phyloP scores from a whole-genome alignment of 2,888 invertebrate genomes.

The Amblyteles armatorius region DNA sequence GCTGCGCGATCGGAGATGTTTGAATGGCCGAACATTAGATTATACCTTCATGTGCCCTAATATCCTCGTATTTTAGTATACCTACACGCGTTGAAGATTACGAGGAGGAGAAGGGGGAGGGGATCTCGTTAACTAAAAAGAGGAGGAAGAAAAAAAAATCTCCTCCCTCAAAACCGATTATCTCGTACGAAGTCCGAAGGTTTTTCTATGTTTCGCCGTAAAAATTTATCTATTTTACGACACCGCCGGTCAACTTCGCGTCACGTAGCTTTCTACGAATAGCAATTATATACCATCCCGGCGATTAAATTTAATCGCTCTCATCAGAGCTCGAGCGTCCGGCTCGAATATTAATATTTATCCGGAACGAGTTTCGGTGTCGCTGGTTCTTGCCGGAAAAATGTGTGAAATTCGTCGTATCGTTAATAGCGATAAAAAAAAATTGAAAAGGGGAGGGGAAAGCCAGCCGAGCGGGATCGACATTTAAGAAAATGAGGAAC shows the following conservation, averaged over 20 bases:
- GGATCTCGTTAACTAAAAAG: conserved; percentile 40
- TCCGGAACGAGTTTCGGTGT: background rate
- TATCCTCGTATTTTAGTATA: conserved; percentile 38
- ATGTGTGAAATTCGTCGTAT: conserved; percentile 9
- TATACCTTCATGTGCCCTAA: conserved; percentile 27
- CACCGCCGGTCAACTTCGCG: background rate
- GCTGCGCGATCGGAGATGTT: conserved; percentile 44
- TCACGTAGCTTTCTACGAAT: conserved; percentile 57
- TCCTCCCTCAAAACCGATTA: conserved; percentile 40
- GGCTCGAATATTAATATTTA: conserved; percentile 14
- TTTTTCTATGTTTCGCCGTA: conserved; percentile 56
- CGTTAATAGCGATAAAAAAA: background rate
- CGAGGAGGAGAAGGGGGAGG: conserved; percentile 28
- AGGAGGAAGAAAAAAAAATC: conserved; percentile 13
- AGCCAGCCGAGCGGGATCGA: background rate
- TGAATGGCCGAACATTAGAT: conserved; percentile 47
- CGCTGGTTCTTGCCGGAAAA: background rate
- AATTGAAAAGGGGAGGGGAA: background rate
- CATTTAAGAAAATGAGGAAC: conserved; percentile 9
- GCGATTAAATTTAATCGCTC: conserved; percentile 62
- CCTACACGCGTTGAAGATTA: conserved; percentile 29
- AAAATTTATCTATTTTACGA: conserved; percentile 64
- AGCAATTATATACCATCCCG: conserved; percentile 52
- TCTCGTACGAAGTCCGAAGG: conserved; percentile 19
- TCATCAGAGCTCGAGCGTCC: background rate